Percentiles rank a stretch among this genome's conserved stretches.
Conservation (phyloP, 2,888 invertebrate genomes). For the Trisateles emortualis region DNA sequence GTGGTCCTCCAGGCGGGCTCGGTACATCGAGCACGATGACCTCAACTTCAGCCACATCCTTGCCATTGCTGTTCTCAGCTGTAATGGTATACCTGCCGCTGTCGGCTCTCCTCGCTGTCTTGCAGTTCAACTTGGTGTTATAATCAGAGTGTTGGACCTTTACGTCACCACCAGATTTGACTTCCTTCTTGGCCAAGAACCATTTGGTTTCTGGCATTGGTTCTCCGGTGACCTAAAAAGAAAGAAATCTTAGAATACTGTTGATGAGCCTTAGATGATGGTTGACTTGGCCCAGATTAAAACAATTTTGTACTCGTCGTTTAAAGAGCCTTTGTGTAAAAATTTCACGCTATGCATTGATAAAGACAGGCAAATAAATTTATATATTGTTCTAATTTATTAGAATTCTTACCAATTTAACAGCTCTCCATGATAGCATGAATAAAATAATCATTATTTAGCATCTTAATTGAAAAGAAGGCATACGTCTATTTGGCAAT, state of each 20-base stretch:
- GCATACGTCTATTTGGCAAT: too few species aligned
- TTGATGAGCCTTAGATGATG: too few species aligned
- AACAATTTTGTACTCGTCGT: too few species aligned
- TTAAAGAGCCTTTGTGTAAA: neutral
- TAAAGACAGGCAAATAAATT: too few species aligned
- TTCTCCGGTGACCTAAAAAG: conserved; percentile 90
- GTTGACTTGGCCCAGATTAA: too few species aligned
- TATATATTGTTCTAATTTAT: neutral
- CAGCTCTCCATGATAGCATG: neutral
- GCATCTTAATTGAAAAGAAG: too few species aligned
- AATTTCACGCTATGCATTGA: too few species aligned
- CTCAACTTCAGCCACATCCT: conserved; percentile 96
- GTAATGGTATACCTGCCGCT: conserved; percentile 96
- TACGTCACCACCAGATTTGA: conserved; percentile 90
- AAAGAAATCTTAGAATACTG: neutral
- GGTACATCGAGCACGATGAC: conserved; percentile 96
- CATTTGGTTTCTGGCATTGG: conserved; percentile 98
- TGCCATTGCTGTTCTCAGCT: conserved; percentile 97
- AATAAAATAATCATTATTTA: neutral
- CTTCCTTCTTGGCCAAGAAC: conserved; percentile 93
- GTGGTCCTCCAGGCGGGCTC: conserved; percentile 95
- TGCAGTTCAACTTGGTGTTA: conserved; percentile 93
- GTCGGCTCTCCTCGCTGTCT: conserved; percentile 93
- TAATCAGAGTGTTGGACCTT: conserved; percentile 94
- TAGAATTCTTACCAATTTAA: neutral